Percentiles rank a stretch among this genome's conserved stretches.
Conservation (phyloP, 92 coral and sea anemone species). For the Phenganax stokvisi region DNA sequence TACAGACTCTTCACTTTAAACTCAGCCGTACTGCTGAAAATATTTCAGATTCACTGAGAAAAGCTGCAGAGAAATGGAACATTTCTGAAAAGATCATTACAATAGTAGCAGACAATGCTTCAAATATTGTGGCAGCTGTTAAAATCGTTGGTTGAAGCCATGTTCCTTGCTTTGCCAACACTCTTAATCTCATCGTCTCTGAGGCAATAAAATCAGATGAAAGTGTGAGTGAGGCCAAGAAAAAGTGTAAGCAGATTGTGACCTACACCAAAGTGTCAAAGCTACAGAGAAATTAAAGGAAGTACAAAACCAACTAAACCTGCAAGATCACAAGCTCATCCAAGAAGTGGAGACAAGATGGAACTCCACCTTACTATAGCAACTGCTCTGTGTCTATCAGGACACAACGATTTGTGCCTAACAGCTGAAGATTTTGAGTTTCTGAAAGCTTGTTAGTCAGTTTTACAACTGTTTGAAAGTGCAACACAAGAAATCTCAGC, state of each 20-base stretch:
- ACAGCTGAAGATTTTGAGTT: conserved; percentile 28
- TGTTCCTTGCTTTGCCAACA: conserved; percentile 33
- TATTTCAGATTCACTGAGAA: conserved; percentile 22
- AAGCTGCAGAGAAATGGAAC: conserved; percentile 21
- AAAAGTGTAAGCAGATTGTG: conserved; percentile 26
- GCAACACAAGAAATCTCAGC: conserved; percentile 26
- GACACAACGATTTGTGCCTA: conserved; percentile 25
- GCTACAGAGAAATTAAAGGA: conserved; percentile 38
- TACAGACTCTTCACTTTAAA: conserved; percentile 27
- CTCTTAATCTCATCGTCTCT: conserved; percentile 17
- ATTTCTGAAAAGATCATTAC: conserved; percentile 38
- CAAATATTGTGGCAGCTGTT: conserved; percentile 28
- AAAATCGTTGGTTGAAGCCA: conserved; percentile 31
- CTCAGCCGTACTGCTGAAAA: conserved; percentile 21
- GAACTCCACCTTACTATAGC: conserved; percentile 41
- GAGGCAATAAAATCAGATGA: conserved; percentile 34
- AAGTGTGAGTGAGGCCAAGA: conserved; percentile 14
- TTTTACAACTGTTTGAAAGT: conserved; percentile 36
- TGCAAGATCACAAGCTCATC: conserved; percentile 18
- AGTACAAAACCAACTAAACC: conserved; percentile 16
- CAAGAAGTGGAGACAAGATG: conserved; percentile 43
- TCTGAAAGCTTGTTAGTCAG: conserved; percentile 23
- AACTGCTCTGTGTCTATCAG: conserved; percentile 36
- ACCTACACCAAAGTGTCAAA: conserved; percentile 27
- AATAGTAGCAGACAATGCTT: conserved; percentile 32